These are phyloP conservation scores for Deroplatys truncata DNA, from an alignment of 2,888 invertebrate species.

Conservation along the genomic window DNA sequence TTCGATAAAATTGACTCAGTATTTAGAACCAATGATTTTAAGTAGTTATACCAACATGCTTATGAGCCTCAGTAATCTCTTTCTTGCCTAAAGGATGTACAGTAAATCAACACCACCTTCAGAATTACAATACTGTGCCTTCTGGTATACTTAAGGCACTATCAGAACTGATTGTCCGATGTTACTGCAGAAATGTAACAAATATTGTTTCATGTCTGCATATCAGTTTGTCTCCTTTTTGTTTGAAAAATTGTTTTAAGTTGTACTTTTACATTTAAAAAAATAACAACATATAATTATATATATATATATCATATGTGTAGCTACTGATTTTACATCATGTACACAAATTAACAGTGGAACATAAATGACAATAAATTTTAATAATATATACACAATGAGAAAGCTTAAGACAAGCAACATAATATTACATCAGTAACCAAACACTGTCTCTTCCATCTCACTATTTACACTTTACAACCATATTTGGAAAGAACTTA, in stretches of 20 bases:
- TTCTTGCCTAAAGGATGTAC: neutral
- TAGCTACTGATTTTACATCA: neutral
- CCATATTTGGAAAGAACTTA: neutral
- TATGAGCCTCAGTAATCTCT: neutral
- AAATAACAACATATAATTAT: neutral
- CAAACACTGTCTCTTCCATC: neutral
- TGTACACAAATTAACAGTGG: neutral
- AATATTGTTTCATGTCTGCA: neutral
- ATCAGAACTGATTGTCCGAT: neutral
- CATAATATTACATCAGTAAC: neutral
- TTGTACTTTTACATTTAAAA: neutral
- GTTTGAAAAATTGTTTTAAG: neutral
- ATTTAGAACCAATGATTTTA: too few relatives aligned
- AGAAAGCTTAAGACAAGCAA: neutral
- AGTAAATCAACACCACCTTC: neutral
- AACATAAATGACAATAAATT: neutral
- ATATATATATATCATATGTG: neutral
- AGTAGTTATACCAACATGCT: neutral
- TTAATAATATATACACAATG: neutral
- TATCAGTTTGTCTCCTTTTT: neutral
- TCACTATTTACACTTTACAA: neutral
- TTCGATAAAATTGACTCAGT: too few relatives aligned
- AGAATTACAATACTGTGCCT: neutral
- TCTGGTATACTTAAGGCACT: neutral
- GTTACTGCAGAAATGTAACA: neutral